Conservation (phyloP, 2,888 invertebrate genomes). For the Drosophila anomalata region DNA sequence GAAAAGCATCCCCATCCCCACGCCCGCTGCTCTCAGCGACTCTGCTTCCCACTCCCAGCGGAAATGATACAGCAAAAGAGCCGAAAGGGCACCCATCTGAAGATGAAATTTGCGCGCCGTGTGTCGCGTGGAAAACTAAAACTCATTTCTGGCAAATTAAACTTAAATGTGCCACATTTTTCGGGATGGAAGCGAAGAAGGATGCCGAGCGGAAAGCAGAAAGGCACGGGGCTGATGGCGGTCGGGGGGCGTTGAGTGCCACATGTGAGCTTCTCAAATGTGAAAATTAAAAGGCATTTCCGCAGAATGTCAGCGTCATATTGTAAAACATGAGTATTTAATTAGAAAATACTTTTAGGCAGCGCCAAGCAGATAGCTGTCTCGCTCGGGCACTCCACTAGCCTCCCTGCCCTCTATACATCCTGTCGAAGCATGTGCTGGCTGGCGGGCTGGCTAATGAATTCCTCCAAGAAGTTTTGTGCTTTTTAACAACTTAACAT, state of each 20-base stretch:
- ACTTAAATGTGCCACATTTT: constrained; percentile 67
- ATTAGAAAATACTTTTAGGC: constrained; percentile 78
- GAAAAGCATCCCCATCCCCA: constrained; percentile 5
- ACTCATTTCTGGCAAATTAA: constrained; percentile 80
- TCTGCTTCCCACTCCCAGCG: constrained; percentile 34
- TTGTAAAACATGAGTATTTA: constrained; percentile 81
- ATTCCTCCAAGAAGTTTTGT: constrained; percentile 61
- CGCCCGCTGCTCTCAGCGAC: background rate
- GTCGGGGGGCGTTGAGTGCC: constrained; percentile 27
- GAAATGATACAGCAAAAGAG: constrained; percentile 73
- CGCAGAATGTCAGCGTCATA: constrained; percentile 80
- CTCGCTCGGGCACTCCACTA: background rate
- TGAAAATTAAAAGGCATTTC: constrained; percentile 81
- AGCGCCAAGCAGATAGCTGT: constrained; percentile 5
- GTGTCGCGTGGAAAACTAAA: constrained; percentile 70
- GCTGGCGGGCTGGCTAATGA: constrained; percentile 61
- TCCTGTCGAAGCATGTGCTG: constrained; percentile 42
- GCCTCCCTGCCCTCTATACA: background rate
- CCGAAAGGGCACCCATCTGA: constrained; percentile 45
- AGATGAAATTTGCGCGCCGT: constrained; percentile 60
- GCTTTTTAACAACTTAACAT: constrained; percentile 76
- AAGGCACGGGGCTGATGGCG: constrained; percentile 31
- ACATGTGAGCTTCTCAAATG: constrained; percentile 64
- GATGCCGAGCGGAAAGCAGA: constrained; percentile 16
- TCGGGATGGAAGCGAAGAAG: constrained; percentile 12